Evolutionary conservation across 2,113 vertebrate species (phyloP).

Genomic region (Dicrurus megarhynchus): DNA sequence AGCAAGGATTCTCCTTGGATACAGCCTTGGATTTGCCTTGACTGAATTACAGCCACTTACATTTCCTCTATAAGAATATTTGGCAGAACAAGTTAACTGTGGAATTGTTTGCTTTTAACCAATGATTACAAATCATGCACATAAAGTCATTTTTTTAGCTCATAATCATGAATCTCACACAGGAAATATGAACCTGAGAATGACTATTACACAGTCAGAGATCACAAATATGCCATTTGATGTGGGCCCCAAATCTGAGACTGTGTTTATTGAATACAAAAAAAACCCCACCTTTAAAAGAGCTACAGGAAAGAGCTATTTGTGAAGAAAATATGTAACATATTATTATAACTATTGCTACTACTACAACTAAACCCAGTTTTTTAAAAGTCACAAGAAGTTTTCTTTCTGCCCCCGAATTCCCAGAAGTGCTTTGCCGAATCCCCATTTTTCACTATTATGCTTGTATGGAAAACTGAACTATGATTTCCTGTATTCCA

Average conservation of each 20-base stretch:
- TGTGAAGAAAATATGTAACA: background rate
- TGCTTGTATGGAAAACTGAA: background rate
- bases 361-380: background rate
- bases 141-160: background rate
- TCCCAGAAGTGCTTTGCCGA: background rate
- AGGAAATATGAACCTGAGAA: background rate
- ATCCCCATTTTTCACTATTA: background rate
- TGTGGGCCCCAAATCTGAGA: background rate
- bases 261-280: background rate
- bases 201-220: background rate
- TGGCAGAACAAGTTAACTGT: background rate
- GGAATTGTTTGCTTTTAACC: background rate
- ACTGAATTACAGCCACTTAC: background rate
- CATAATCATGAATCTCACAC: background rate
- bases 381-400: background rate
- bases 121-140: background rate
- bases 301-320: background rate
- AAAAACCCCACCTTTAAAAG: fast-evolving
- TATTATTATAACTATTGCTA: background rate
- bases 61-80: background rate
- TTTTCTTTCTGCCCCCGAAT: background rate
- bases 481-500: background rate
- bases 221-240: background rate
- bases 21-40: background rate
- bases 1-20: background rate